A percentile compares a stretch with the other conserved stretches of the same genome.
These are phyloP conservation scores for Argopecten irradians DNA, from an alignment of 1,140 invertebrate species.

Conservation along the genomic window DNA sequence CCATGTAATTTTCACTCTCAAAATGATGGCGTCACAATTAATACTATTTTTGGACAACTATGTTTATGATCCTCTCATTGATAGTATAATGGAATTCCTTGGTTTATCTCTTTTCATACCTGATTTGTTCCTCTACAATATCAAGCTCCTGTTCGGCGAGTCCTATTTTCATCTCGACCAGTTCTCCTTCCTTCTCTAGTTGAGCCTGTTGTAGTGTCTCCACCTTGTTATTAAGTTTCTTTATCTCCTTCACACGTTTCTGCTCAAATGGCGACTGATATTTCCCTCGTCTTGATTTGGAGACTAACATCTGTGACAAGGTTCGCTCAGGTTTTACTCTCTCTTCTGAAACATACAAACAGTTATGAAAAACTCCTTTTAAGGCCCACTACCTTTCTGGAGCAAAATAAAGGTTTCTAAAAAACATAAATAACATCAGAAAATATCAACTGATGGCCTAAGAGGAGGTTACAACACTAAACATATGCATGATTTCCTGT, in stretches of 20 bases:
- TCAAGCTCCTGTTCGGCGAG: constrained; percentile 61
- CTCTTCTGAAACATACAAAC: not conserved
- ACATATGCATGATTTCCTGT: no score
- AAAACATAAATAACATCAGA: no score
- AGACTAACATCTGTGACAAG: constrained; percentile 29
- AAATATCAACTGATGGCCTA: no score
- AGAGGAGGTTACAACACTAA: no score
- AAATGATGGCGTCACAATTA: no score
- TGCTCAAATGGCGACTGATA: constrained; percentile 70
- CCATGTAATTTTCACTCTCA: no score
- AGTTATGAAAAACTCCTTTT: no score
- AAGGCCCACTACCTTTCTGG: no score
- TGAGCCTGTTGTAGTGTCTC: constrained; percentile 44
- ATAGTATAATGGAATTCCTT: not conserved
- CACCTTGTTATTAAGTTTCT: constrained; percentile 65
- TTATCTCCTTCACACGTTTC: constrained; percentile 68
- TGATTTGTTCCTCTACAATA: constrained; percentile 60
- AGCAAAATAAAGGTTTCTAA: no score
- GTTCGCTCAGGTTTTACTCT: not conserved
- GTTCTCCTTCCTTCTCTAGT: constrained; percentile 51
- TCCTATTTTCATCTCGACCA: constrained; percentile 58
- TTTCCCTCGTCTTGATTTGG: constrained; percentile 33
- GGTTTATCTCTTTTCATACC: no score
- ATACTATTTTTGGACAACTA: no score
- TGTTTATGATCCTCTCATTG: no score